phyloP scores from a whole-genome alignment of 2,113 vertebrate species.

The Pristiophorus japonicus region DNA sequence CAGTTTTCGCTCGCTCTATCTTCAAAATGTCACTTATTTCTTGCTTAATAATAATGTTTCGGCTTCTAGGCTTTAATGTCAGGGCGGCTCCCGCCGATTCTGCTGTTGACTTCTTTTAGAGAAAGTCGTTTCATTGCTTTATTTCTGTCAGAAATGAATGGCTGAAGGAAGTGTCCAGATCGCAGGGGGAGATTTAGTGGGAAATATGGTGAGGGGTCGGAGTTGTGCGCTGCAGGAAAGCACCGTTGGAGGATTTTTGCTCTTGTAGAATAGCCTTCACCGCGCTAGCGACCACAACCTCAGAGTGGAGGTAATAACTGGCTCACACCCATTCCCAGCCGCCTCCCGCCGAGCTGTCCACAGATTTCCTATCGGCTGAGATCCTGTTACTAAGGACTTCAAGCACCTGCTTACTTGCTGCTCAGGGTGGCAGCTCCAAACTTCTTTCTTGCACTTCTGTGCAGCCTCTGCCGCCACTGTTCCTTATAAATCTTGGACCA shows the following conservation, averaged over 20 bases:
- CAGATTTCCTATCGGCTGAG: slow-evolving; percentile 53
- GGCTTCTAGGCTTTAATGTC: background rate
- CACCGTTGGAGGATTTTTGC: too few relatives aligned
- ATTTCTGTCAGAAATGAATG: background rate
- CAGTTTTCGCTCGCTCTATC: background rate
- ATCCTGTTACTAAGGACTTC: slow-evolving; percentile 45
- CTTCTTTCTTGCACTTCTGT: slow-evolving; percentile 43
- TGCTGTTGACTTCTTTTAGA: background rate
- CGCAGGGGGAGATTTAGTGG: background rate
- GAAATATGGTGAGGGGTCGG: too few relatives aligned
- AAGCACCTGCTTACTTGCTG: slow-evolving; percentile 42
- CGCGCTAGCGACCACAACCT: background rate
- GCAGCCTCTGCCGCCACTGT: slow-evolving; percentile 51
- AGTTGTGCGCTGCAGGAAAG: too few relatives aligned
- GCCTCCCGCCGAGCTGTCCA: slow-evolving; percentile 51
- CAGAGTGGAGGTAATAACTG: slow-evolving; percentile 29
- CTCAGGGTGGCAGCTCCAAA: slow-evolving; percentile 48
- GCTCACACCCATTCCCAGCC: slow-evolving; percentile 42
- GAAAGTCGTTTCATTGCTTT: background rate
- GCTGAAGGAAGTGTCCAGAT: background rate
- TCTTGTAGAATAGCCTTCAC: too few relatives aligned
- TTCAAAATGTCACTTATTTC: background rate
- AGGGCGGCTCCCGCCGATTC: background rate
- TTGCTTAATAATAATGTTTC: too few relatives aligned
- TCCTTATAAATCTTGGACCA: slow-evolving; percentile 66